These are phyloP conservation scores for Pomacea maculata DNA, from an alignment of 1,140 invertebrate species.

Conservation along the genomic window DNA sequence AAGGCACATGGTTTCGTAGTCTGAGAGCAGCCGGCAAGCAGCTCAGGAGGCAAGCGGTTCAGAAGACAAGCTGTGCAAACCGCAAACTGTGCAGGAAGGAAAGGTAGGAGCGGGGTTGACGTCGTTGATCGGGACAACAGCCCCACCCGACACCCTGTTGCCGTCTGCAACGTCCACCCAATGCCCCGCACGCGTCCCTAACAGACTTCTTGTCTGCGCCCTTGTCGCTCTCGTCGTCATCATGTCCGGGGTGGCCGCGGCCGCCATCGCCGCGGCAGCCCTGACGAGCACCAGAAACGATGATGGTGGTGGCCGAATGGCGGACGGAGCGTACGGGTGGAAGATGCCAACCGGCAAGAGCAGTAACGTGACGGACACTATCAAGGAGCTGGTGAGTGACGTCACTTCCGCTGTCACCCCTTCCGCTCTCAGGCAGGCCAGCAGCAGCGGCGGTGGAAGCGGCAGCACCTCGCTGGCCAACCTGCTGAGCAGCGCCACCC, in stretches of 20 bases:
- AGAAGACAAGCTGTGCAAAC: no score
- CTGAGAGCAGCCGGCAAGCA: no score
- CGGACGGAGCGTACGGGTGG: neutral
- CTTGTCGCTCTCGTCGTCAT: slow-evolving; percentile 4
- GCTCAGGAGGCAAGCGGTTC: no score
- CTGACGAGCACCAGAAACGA: neutral
- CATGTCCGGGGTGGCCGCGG: slow-evolving; percentile 1
- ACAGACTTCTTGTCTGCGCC: neutral
- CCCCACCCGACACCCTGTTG: neutral
- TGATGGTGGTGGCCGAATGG: neutral
- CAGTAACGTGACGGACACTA: neutral
- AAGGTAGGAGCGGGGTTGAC: no score
- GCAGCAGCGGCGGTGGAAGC: neutral
- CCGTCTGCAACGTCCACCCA: neutral
- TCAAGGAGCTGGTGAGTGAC: slow-evolving; percentile 6
- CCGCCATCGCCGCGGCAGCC: slow-evolving; percentile 9
- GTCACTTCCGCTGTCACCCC: slow-evolving; percentile 6
- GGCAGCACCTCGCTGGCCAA: neutral
- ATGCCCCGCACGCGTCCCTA: slow-evolving; percentile 6
- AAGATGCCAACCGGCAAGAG: neutral
- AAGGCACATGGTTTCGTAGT: no score
- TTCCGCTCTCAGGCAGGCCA: neutral
- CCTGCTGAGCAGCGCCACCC: neutral
- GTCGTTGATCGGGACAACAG: no score
- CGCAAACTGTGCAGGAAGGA: no score